Evolutionary conservation across 92 coral and sea anemone genomes (phyloP).

Genomic region (Pocillopora grandis): DNA sequence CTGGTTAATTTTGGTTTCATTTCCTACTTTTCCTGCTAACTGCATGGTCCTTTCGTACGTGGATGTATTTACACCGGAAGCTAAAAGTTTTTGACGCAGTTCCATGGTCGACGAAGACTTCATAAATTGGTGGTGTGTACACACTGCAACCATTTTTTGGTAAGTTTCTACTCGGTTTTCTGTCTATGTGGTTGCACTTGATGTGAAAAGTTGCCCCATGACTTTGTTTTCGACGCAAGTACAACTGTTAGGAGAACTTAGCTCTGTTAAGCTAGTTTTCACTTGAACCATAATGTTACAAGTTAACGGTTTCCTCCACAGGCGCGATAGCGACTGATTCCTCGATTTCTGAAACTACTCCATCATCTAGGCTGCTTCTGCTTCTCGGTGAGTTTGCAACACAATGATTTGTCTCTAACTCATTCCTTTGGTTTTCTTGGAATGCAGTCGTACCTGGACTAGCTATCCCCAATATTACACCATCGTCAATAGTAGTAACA

Average conservation of each 20-base stretch:
- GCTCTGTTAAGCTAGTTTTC: no score
- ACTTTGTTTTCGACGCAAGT: no score
- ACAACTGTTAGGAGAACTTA: no score
- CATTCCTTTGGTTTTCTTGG: background rate
- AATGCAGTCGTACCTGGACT: background rate
- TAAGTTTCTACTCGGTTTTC: no score
- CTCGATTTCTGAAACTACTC: background rate
- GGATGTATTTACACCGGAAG: background rate
- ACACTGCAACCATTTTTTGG: background rate
- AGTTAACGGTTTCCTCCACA: no score
- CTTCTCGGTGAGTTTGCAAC: background rate
- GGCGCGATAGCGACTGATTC: no score
- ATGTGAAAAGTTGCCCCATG: no score
- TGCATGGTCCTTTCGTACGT: background rate
- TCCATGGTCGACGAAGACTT: background rate
- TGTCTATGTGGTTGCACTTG: background rate
- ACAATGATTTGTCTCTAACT: background rate
- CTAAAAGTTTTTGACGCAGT: no score
- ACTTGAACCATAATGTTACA: no score
- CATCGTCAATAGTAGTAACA: background rate
- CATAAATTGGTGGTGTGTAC: background rate
- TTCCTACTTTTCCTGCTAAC: background rate
- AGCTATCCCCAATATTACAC: conserved; percentile 6
- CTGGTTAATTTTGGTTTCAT: background rate
- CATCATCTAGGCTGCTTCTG: background rate